A percentile compares a stretch with the other conserved stretches of the same genome.
Evolutionary conservation across 2,797 vertebrate species (phyloP).

Genomic region (Hippocampus kuda): DNA sequence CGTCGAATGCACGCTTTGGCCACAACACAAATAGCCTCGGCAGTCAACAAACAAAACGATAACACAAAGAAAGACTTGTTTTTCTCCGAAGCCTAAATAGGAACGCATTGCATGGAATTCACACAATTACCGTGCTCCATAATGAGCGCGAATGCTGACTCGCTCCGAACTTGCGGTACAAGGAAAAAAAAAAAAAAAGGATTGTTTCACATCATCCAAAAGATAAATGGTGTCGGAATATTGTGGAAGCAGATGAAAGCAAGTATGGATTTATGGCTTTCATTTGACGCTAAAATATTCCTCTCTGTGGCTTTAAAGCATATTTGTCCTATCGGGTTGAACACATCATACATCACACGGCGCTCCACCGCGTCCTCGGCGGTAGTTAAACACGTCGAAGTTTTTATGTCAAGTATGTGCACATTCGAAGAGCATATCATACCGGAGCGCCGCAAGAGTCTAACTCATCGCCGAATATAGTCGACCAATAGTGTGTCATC

Average conservation of each 20-base stretch:
- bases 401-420: slow-evolving; percentile 18
- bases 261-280: slow-evolving; percentile 35
- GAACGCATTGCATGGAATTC: too few relatives aligned
- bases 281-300: slow-evolving; percentile 24
- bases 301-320: slow-evolving; percentile 12
- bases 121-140: too few relatives aligned
- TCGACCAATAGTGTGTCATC: not conserved
- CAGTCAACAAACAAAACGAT: not conserved
- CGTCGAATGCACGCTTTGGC: not conserved
- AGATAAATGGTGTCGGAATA: not conserved
- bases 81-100: too few relatives aligned
- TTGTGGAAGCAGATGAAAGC: not conserved
- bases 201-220: not conserved
- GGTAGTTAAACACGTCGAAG: slow-evolving; percentile 18
- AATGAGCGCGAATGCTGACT: too few relatives aligned
- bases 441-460: not conserved
- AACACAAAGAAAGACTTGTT: too few relatives aligned
- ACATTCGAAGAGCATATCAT: slow-evolving; percentile 7
- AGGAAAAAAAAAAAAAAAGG: too few relatives aligned
- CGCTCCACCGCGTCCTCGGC: slow-evolving; percentile 3
- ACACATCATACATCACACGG: slow-evolving; percentile 1
- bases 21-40: not conserved
- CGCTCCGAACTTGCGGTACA: too few relatives aligned
- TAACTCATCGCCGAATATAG: not conserved
- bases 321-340: slow-evolving; percentile 12